phyloP scores from a whole-genome alignment of 2,888 invertebrate genomes.

The Amblyteles armatorius region DNA sequence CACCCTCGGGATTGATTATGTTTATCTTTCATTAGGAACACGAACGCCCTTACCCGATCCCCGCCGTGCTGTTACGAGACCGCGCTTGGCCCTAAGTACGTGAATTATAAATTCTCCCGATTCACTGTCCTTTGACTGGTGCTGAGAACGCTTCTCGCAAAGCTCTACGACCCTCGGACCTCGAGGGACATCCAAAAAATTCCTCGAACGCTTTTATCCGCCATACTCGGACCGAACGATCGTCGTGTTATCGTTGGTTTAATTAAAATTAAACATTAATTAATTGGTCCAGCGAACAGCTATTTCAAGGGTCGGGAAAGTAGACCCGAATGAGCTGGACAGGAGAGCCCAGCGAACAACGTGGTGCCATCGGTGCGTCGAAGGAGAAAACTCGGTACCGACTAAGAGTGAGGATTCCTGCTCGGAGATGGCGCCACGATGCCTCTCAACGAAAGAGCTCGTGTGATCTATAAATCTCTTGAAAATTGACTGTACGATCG shows the following conservation, averaged over 20 bases:
- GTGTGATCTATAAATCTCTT: background rate
- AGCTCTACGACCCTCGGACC: background rate
- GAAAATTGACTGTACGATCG: background rate
- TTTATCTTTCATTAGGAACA: conserved; percentile 84
- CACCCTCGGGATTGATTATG: conserved; percentile 81
- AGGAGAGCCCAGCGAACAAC: conserved; percentile 20
- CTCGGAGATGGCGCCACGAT: conserved; percentile 60
- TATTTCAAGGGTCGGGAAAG: background rate
- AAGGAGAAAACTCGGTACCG: conserved; percentile 32
- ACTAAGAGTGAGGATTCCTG: conserved; percentile 32
- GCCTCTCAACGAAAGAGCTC: conserved; percentile 20
- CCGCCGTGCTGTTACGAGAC: conserved; percentile 62
- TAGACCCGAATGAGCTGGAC: background rate
- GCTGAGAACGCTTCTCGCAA: background rate
- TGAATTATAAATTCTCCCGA: conserved; percentile 79
- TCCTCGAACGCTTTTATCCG: background rate
- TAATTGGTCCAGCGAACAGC: conserved; percentile 37
- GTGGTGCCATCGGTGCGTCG: conserved; percentile 62
- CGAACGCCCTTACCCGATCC: conserved; percentile 60
- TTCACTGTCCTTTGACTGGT: conserved; percentile 49
- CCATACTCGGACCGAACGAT: conserved; percentile 3
- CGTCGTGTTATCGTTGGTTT: conserved; percentile 30
- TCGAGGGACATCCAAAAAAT: background rate
- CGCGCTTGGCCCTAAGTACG: conserved; percentile 72
- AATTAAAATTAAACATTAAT: conserved; percentile 45